phyloP scores from a whole-genome alignment of 2,888 invertebrate genomes.

The Megaustenia siamemsis region DNA sequence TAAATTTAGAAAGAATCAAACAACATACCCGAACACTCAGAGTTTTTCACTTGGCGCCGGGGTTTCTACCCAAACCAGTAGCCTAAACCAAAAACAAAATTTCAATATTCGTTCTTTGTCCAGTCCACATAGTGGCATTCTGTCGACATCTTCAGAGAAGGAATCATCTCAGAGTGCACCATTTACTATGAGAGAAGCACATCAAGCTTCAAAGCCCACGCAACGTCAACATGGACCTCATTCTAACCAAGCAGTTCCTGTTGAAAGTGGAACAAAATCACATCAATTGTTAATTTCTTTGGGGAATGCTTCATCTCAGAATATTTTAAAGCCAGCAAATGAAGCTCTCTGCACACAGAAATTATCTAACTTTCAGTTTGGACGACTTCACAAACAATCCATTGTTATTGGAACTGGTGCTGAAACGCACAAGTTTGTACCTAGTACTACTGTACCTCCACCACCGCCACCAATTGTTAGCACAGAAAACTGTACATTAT shows the following conservation, averaged over 20 bases:
- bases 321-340: neutral
- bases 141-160: neutral
- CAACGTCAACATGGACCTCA: too few species aligned
- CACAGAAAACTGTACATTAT: neutral
- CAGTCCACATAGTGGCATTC: neutral
- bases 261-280: too few species aligned
- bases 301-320: neutral
- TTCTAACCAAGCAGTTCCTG: too few species aligned
- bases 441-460: neutral
- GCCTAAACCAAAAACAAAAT: too few species aligned
- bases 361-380: neutral
- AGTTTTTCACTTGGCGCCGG: neutral
- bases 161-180: too few species aligned
- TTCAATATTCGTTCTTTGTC: neutral
- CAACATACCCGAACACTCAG: neutral
- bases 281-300: too few species aligned
- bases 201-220: too few species aligned
- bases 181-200: too few species aligned
- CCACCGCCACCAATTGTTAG: neutral
- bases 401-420: neutral
- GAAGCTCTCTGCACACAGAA: neutral
- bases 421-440: neutral
- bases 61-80: neutral
- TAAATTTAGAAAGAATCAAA: neutral
- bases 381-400: too few species aligned